phyloP scores from a whole-genome alignment of 2,888 invertebrate species.

The Hirtodrosophila trivittata region DNA sequence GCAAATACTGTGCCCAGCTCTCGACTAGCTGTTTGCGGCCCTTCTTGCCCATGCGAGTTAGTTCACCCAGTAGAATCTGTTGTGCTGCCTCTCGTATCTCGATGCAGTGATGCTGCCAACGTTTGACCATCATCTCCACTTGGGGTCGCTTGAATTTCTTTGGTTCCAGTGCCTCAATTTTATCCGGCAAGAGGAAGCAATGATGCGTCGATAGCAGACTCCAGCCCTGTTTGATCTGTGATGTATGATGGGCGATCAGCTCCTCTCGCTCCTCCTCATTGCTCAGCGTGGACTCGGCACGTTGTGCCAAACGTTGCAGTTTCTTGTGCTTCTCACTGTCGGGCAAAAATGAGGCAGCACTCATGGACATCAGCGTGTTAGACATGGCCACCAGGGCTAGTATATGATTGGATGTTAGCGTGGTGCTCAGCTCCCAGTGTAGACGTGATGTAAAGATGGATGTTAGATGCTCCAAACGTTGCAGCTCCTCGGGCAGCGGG shows the following conservation, averaged over 20 bases:
- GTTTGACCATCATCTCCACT: constrained; percentile 97
- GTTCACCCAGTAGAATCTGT: constrained; percentile 95
- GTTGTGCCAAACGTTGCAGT: constrained; percentile 84
- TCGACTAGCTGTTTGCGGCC: constrained; percentile 97
- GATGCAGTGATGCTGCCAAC: constrained; percentile 99
- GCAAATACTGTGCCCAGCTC: constrained; percentile 97
- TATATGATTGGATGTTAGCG: constrained; percentile 97
- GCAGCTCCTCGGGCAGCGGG: constrained; percentile 87
- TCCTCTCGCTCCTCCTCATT: constrained; percentile 93
- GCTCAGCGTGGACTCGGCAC: constrained; percentile 86
- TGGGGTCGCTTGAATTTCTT: constrained; percentile 95
- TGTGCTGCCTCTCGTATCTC: constrained; percentile 99
- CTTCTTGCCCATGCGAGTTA: constrained; percentile 89
- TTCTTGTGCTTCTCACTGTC: constrained; percentile 93
- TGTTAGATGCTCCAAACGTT: constrained; percentile 91
- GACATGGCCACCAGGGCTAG: constrained; percentile 96
- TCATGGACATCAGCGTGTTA: constrained; percentile 99
- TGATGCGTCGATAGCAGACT: constrained; percentile 97
- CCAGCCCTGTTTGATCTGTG: constrained; percentile 99
- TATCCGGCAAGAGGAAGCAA: constrained; percentile 97
- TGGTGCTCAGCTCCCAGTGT: constrained; percentile 98
- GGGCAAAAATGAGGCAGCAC: constrained; percentile 95
- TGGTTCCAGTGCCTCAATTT: constrained; percentile 87
- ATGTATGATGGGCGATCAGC: constrained; percentile 92
- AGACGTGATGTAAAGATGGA: constrained; percentile 92